These are phyloP conservation scores for Leptodactylus fallax DNA, from an alignment of 2,797 vertebrate species.

Conservation along the genomic window DNA sequence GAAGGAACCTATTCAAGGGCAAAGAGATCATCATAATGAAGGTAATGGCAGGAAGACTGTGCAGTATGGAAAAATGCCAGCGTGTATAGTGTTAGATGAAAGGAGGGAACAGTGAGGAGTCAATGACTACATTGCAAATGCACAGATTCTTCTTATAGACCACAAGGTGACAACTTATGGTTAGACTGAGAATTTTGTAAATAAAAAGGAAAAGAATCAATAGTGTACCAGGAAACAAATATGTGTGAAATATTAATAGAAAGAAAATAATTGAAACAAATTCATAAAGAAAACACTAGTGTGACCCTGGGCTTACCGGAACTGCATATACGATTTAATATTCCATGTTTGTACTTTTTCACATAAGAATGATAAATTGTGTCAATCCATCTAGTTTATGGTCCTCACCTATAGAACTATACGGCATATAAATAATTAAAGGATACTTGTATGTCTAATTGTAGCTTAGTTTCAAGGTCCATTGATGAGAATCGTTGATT, in stretches of 20 bases:
- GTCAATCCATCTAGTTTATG: background rate
- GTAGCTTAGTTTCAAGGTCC: background rate
- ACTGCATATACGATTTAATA: background rate
- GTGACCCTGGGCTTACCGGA: too few species aligned
- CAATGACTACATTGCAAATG: background rate
- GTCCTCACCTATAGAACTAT: background rate
- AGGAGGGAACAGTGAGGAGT: conserved; percentile 1
- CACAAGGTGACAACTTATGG: background rate
- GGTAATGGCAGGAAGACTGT: conserved; percentile 49
- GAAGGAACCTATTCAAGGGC: conserved; percentile 48
- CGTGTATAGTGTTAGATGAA: conserved; percentile 36
- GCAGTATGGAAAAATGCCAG: conserved; percentile 53
- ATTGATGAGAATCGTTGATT: background rate
- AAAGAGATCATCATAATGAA: conserved; percentile 51
- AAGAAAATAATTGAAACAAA: background rate
- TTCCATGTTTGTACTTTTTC: background rate
- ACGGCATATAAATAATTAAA: background rate
- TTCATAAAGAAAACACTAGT: too few species aligned
- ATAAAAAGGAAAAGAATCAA: background rate
- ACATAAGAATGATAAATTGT: background rate
- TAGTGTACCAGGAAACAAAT: background rate
- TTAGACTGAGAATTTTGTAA: background rate
- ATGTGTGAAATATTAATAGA: background rate
- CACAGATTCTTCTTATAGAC: background rate
- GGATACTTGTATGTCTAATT: background rate